A percentile compares a stretch with the other conserved stretches of the same genome.
Evolutionary conservation across 2,797 vertebrate species (phyloP).

Genomic region (Pampus argenteus): DNA sequence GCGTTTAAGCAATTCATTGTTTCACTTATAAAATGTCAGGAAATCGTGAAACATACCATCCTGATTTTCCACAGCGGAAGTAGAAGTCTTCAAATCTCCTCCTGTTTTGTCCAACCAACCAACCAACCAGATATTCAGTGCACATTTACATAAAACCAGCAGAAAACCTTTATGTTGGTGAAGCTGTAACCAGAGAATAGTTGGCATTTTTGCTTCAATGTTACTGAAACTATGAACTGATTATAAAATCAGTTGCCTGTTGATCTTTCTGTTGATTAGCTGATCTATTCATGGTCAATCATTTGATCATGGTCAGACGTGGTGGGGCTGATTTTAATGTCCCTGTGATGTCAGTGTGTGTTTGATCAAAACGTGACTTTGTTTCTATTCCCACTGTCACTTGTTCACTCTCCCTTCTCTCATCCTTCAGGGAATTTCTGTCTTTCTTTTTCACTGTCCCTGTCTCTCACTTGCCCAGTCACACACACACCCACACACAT

Average conservation of each 20-base stretch:
- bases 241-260: too few relatives aligned
- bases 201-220: not conserved
- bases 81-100: not conserved
- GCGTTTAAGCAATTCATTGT: not conserved
- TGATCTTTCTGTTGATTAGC: too few relatives aligned
- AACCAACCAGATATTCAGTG: not conserved
- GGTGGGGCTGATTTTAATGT: slow-evolving; percentile 22
- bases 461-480: slow-evolving; percentile 39
- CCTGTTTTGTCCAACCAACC: not conserved
- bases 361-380: slow-evolving; percentile 43
- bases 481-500: slow-evolving; percentile 15
- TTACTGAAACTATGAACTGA: too few relatives aligned
- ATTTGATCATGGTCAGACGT: too few relatives aligned
- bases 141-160: not conserved
- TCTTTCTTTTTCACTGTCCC: slow-evolving; percentile 44
- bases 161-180: not conserved
- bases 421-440: slow-evolving; percentile 50
- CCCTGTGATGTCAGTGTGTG: slow-evolving; percentile 15
- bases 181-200: not conserved
- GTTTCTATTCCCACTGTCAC: slow-evolving; percentile 32
- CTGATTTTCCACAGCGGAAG: not conserved
- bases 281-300: too few relatives aligned
- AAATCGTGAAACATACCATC: not conserved
- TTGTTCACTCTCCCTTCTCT: slow-evolving; percentile 40
- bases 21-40: not conserved